Evolutionary conservation across 2,113 vertebrate genomes (phyloP).

Genomic region (Lepidothrix coronata): DNA sequence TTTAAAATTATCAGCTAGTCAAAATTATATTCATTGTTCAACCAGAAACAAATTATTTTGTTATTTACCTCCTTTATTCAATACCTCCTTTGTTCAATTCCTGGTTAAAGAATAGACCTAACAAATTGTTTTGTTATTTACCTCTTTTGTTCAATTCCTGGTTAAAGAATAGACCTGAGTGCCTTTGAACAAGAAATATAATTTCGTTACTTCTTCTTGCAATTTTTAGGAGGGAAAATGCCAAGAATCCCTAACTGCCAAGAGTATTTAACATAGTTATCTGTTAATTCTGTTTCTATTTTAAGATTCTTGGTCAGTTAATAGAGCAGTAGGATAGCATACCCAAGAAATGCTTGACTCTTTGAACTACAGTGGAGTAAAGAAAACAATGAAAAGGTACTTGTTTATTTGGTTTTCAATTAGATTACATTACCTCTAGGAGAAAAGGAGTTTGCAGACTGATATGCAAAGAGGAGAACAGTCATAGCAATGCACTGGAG

Average conservation of each 20-base stretch:
- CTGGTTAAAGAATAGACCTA: not conserved
- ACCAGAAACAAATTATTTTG: not conserved
- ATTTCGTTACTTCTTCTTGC: not conserved
- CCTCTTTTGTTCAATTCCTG: not conserved
- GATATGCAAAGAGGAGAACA: not conserved
- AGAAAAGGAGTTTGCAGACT: not conserved
- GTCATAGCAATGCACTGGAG: not conserved
- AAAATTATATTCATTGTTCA: not conserved
- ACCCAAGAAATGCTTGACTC: not conserved
- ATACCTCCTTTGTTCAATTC: not conserved
- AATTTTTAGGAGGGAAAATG: not conserved
- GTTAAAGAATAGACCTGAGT: not conserved
- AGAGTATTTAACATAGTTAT: not conserved
- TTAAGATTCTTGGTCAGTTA: not conserved
- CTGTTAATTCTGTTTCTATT: not conserved
- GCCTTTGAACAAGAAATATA: not conserved
- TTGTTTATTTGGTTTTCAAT: not conserved
- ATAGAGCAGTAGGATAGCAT: rapidly evolving
- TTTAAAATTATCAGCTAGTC: not conserved
- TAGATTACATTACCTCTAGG: not conserved
- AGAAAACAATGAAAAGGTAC: not conserved
- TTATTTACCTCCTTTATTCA: not conserved
- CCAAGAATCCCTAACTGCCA: not conserved
- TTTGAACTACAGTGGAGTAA: not conserved
- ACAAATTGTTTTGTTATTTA: not conserved